Evolutionary conservation across 2,113 vertebrate genomes (phyloP).

Genomic region (Propithecus coquereli): DNA sequence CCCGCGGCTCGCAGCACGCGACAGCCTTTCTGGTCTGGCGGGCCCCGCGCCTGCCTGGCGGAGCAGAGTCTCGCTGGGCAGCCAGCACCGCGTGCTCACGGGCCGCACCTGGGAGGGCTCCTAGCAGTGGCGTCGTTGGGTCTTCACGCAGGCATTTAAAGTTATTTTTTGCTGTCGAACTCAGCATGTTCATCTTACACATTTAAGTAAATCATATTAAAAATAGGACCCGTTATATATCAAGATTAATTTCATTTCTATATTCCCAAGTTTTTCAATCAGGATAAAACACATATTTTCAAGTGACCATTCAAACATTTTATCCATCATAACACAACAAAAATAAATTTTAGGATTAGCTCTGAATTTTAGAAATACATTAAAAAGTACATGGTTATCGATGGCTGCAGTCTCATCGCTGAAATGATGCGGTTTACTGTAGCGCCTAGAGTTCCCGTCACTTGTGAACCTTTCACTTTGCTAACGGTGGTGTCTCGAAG

Average conservation of each 20-base stretch:
- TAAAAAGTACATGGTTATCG: not conserved
- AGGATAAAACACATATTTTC: not conserved
- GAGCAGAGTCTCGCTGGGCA: not conserved
- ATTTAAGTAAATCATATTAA: not conserved
- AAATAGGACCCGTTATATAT: not conserved
- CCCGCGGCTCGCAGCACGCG: rapidly evolving
- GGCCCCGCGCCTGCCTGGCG: not conserved
- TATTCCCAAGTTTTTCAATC: not conserved
- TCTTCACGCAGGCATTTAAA: not conserved
- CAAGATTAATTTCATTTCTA: not conserved
- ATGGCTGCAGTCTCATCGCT: not conserved
- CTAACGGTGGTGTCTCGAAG: not conserved
- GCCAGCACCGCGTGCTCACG: not conserved
- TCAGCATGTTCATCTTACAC: not conserved
- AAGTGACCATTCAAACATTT: not conserved
- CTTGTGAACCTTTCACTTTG: not conserved
- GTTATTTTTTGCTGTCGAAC: not conserved
- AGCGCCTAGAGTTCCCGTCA: not conserved
- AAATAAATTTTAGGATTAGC: not conserved
- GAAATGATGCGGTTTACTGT: too few relatives aligned
- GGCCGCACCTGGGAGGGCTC: too few relatives aligned
- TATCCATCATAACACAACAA: not conserved
- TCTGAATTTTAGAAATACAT: not conserved
- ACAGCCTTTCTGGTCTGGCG: not conserved
- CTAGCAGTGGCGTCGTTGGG: not conserved